Conservation (phyloP, 2,888 invertebrate genomes). For the Dinocampus coccinellae region DNA sequence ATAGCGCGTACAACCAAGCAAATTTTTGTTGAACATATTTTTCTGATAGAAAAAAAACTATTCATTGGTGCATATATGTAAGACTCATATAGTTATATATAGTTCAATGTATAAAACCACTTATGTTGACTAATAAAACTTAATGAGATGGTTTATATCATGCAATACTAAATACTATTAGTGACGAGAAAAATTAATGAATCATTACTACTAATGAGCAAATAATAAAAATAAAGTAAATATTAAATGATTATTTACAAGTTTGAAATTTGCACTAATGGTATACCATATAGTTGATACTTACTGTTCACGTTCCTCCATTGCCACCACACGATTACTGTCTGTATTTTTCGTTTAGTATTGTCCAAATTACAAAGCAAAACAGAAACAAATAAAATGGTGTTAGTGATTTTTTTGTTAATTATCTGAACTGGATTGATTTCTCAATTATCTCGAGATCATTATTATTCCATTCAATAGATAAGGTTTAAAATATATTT, state of each 20-base stretch:
- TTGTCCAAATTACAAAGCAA: constrained; percentile 72
- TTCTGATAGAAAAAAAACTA: not conserved
- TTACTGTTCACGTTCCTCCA: constrained; percentile 90
- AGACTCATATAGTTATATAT: not conserved
- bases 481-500: not conserved
- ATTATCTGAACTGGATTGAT: constrained; percentile 36
- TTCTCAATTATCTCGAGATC: constrained; percentile 8
- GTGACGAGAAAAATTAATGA: not conserved
- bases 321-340: constrained; percentile 81
- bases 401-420: constrained; percentile 65
- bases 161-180: not conserved
- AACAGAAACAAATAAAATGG: constrained; percentile 70
- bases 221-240: not conserved
- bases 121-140: not conserved
- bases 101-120: not conserved
- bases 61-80: not conserved
- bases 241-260: not conserved
- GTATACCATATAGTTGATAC: constrained; percentile 67
- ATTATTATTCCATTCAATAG: not conserved
- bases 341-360: constrained; percentile 74
- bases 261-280: not conserved
- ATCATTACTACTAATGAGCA: not conserved
- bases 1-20: not conserved
- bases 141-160: not conserved
- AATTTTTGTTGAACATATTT: not conserved